Evolutionary conservation across 2,113 vertebrate genomes (phyloP).

Genomic region (Chionomys nivalis): DNA sequence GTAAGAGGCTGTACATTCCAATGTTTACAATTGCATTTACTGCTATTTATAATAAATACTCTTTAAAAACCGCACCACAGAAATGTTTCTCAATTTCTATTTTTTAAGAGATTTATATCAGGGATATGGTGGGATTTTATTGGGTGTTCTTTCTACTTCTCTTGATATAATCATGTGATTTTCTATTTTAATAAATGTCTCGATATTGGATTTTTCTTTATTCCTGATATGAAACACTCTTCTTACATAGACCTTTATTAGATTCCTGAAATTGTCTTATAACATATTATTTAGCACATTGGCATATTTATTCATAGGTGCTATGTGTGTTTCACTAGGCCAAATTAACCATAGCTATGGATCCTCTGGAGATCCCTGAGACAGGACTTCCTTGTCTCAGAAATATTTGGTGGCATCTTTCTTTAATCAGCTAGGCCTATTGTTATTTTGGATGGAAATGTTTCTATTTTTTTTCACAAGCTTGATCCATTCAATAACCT

Average conservation of each 20-base stretch:
- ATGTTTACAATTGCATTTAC: neutral
- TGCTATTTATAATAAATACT: constrained; percentile 26
- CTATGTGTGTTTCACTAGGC: constrained; percentile 33
- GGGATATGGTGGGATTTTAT: constrained; percentile 29
- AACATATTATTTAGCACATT: constrained; percentile 27
- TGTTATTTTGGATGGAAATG: neutral
- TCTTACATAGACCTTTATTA: constrained; percentile 29
- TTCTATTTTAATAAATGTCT: constrained; percentile 62
- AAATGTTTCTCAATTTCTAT: constrained; percentile 8
- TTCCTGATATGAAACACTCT: constrained; percentile 26
- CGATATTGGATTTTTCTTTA: constrained; percentile 48
- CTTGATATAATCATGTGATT: constrained; percentile 30
- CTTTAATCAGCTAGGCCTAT: neutral
- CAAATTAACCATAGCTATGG: constrained; percentile 7
- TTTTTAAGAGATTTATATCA: constrained; percentile 52
- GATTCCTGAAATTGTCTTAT: constrained; percentile 26
- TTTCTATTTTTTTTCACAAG: neutral
- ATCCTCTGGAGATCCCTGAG: neutral
- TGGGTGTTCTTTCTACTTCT: constrained; percentile 40
- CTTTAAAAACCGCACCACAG: constrained; percentile 1
- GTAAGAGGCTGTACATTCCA: constrained; percentile 1
- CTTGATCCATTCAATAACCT: neutral
- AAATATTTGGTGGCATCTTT: neutral
- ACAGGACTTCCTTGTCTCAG: constrained; percentile 19
- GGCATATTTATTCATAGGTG: neutral